Conservation (phyloP, 1,140 invertebrate genomes). For the Drosophila pruinosa region DNA sequence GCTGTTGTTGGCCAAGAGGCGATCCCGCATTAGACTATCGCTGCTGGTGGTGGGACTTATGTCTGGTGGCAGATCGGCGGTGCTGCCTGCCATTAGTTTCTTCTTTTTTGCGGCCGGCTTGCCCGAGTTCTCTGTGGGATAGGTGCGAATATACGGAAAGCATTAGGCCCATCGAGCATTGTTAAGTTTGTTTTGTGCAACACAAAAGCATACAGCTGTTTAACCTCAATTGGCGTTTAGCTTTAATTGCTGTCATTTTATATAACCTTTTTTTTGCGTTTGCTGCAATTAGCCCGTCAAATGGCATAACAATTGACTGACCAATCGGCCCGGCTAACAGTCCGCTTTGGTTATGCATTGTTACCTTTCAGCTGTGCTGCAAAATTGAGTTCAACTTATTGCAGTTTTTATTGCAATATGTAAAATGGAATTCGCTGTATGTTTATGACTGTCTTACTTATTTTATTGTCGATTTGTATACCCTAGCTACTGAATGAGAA, state of each 20-base stretch:
- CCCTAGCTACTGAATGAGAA: neutral
- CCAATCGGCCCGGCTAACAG: conserved; percentile 11
- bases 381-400: neutral
- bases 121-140: conserved; percentile 48
- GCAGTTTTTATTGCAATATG: conserved; percentile 1
- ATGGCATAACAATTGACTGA: conserved; percentile 36
- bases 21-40: conserved; percentile 72
- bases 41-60: conserved; percentile 71
- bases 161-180: neutral
- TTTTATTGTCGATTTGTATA: neutral
- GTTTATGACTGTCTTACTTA: neutral
- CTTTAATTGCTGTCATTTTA: conserved; percentile 30
- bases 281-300: conserved; percentile 57
- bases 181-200: conserved; percentile 18
- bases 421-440: conserved; percentile 13
- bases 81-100: conserved; percentile 41
- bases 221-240: conserved; percentile 57
- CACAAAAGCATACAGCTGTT: conserved; percentile 49
- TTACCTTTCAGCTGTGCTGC: neutral
- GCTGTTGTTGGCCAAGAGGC: conserved; percentile 49
- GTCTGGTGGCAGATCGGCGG: conserved; percentile 53
- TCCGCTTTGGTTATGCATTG: conserved; percentile 35
- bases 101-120: conserved; percentile 74
- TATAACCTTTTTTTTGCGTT: conserved; percentile 37
- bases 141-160: neutral